A percentile compares a stretch with the other conserved stretches of the same genome.
These are phyloP conservation scores for Mystacides longicornis DNA, from an alignment of 2,888 invertebrate species.

Conservation along the genomic window DNA sequence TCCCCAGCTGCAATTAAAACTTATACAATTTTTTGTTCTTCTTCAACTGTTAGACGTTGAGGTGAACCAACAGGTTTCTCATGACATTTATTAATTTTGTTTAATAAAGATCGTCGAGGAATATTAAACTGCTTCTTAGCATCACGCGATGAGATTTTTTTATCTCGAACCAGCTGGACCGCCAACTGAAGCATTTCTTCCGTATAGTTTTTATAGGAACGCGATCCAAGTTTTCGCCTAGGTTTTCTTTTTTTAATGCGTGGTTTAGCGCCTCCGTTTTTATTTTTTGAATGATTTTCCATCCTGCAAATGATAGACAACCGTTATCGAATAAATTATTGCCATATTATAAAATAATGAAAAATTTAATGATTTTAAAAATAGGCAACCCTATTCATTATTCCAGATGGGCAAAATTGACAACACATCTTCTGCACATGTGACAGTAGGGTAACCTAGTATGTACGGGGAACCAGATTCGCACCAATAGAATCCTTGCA, in stretches of 20 bases:
- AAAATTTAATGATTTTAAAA: not conserved
- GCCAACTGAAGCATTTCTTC: conserved; percentile 1
- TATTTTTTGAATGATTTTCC: not conserved
- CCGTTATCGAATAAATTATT: not conserved
- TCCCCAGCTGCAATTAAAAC: conserved; percentile 1
- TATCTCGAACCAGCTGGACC: not conserved
- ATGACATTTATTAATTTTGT: conserved; percentile 3
- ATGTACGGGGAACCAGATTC: no score
- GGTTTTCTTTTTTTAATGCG: not conserved
- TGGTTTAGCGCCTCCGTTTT: conserved; percentile 1
- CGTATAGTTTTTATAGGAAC: conserved; percentile 1
- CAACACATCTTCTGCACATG: not conserved
- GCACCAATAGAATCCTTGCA: no score
- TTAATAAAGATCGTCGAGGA: not conserved
- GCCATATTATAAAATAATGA: not conserved
- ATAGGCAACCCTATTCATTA: not conserved
- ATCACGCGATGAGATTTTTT: not conserved
- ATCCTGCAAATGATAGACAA: not conserved
- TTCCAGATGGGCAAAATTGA: not conserved
- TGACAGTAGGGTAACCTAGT: not conserved
- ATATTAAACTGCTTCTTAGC: conserved; percentile 2
- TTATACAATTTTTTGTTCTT: not conserved
- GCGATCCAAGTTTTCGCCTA: conserved; percentile 3
- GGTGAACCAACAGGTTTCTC: not conserved
- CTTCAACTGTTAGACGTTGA: not conserved